A percentile compares a stretch with the other conserved stretches of the same genome.
phyloP scores from a whole-genome alignment of 1,140 invertebrate genomes.

The Drosophila mayri region DNA sequence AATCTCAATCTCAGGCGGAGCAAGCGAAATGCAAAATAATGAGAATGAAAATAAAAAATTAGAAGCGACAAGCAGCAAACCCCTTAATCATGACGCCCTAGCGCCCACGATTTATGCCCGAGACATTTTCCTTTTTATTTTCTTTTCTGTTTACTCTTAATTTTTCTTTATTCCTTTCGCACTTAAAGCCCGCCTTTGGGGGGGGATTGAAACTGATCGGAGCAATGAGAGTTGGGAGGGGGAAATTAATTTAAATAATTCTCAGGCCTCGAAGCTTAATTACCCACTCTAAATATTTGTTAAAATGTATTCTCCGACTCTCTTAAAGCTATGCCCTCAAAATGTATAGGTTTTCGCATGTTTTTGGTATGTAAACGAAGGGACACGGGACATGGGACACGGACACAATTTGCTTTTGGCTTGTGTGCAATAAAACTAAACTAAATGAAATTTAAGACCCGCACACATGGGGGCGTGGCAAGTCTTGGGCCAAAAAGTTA shows the following conservation, averaged over 20 bases:
- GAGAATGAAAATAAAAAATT: conserved; percentile 73
- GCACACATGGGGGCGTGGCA: conserved; percentile 32
- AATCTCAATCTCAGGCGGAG: conserved; percentile 14
- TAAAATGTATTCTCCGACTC: neutral
- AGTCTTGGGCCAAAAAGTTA: conserved; percentile 50
- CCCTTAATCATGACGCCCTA: conserved; percentile 80
- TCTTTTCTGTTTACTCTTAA: neutral
- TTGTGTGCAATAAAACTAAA: conserved; percentile 72
- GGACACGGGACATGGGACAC: conserved; percentile 17
- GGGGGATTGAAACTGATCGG: conserved; percentile 6
- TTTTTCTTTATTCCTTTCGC: neutral
- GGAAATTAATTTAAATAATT: neutral
- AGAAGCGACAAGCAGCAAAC: conserved; percentile 74
- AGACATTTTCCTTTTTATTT: conserved; percentile 47
- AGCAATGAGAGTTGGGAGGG: neutral
- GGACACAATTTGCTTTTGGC: conserved; percentile 53
- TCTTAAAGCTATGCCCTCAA: conserved; percentile 35
- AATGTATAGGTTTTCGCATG: neutral
- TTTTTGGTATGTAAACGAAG: conserved; percentile 31
- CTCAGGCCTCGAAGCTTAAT: neutral
- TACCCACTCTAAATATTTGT: neutral
- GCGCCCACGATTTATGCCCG: conserved; percentile 65
- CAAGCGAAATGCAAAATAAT: conserved; percentile 62
- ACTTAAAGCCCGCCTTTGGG: neutral
- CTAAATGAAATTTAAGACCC: conserved; percentile 78